These are phyloP conservation scores for Pantherophis alleghaniensis DNA, from an alignment of 2,797 vertebrate species.

Conservation along the genomic window DNA sequence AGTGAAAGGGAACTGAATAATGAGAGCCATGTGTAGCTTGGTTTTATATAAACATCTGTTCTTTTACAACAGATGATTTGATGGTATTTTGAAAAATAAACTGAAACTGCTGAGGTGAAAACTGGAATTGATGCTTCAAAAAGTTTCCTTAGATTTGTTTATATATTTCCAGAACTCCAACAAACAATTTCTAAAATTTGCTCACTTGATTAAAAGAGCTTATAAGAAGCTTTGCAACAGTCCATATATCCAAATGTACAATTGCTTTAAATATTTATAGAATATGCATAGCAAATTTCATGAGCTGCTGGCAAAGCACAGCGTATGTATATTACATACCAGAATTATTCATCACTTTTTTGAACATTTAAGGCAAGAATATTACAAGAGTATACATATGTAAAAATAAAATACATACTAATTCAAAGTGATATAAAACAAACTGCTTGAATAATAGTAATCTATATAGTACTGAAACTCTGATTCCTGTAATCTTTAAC, in stretches of 20 bases:
- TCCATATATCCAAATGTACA: background rate
- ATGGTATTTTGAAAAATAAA: background rate
- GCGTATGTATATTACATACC: background rate
- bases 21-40: background rate
- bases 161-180: background rate
- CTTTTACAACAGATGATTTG: background rate
- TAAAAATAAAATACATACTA: background rate
- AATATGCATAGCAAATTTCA: background rate
- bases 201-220: background rate
- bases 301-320: background rate
- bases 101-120: background rate
- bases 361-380: background rate
- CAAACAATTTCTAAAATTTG: background rate
- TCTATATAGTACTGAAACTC: background rate
- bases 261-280: background rate
- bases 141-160: background rate
- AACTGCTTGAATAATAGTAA: background rate
- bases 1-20: background rate
- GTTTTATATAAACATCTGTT: background rate
- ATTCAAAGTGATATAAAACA: background rate
- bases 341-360: background rate
- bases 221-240: background rate
- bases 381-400: background rate
- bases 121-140: background rate
- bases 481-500: too few relatives aligned